phyloP scores from a whole-genome alignment of 2,888 invertebrate species.

The Hybos culiciformis region DNA sequence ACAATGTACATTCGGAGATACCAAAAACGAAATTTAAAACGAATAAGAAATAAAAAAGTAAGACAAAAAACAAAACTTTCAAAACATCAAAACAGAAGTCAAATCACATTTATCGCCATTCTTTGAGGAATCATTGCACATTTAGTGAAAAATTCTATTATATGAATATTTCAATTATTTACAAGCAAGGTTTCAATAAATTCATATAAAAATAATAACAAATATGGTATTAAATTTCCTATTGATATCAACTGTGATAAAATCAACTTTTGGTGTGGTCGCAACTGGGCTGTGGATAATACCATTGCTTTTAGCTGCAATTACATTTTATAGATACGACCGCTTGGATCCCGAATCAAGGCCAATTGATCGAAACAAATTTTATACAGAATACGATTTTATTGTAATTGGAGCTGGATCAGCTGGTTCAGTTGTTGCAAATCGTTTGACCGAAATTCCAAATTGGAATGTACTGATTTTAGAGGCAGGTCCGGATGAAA shows the following conservation, averaged over 20 bases:
- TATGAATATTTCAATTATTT: neutral
- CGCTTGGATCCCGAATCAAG: slow-evolving; percentile 67
- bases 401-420: slow-evolving; percentile 76
- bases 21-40: neutral
- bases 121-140: neutral
- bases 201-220: neutral
- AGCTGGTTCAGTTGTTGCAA: slow-evolving; percentile 80
- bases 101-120: no score
- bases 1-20: slow-evolving; percentile 1
- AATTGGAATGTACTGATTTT: slow-evolving; percentile 65
- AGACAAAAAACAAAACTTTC: neutral
- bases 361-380: slow-evolving; percentile 52
- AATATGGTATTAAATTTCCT: slow-evolving; percentile 61
- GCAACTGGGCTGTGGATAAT: slow-evolving; percentile 74
- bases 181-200: neutral
- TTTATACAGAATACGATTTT: slow-evolving; percentile 68
- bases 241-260: slow-evolving; percentile 62
- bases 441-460: slow-evolving; percentile 59
- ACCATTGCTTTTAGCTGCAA: slow-evolving; percentile 66
- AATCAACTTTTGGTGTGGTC: slow-evolving; percentile 55
- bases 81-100: neutral
- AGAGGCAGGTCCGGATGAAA: slow-evolving; percentile 79
- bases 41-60: neutral
- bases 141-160: no score
- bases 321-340: slow-evolving; percentile 69